Percentiles rank a stretch among this genome's conserved stretches.
Conservation (phyloP, 2,797 vertebrate genomes). For the Craterocephalus amniculus region DNA sequence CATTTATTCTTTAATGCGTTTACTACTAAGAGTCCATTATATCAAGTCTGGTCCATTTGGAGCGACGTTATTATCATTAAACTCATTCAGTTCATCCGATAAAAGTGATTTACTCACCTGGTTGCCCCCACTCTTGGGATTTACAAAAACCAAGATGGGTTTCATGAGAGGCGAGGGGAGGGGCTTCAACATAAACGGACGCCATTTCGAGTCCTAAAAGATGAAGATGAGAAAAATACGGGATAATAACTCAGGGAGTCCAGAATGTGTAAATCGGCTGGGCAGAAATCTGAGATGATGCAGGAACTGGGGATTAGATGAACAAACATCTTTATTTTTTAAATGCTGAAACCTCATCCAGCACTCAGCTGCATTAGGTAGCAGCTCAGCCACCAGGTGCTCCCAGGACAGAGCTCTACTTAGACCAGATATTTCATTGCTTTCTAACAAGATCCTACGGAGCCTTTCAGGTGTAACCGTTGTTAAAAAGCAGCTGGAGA, state of each 20-base stretch:
- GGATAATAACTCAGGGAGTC: neutral
- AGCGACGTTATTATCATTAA: neutral
- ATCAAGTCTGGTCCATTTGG: neutral
- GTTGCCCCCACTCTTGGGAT: slow-evolving; percentile 98
- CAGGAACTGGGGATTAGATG: neutral
- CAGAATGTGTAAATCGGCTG: neutral
- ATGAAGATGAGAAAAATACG: neutral
- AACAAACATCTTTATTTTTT: too few species aligned
- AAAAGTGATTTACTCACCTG: slow-evolving; percentile 82
- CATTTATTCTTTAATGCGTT: too few species aligned
- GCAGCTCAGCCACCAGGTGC: too few species aligned
- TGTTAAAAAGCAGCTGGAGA: too few species aligned
- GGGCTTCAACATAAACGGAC: slow-evolving; percentile 96
- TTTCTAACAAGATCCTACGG: too few species aligned
- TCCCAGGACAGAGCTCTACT: too few species aligned
- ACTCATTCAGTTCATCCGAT: neutral
- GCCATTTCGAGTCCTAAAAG: slow-evolving; percentile 92
- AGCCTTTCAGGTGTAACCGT: too few species aligned
- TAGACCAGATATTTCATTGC: too few species aligned
- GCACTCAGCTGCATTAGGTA: too few species aligned
- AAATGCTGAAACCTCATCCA: too few species aligned
- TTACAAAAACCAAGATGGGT: slow-evolving; percentile 96
- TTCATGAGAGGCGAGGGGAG: slow-evolving; percentile 98
- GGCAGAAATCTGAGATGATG: too few species aligned
- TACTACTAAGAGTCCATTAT: neutral